Evolutionary conservation across 2,888 invertebrate genomes (phyloP), one percentile per base, ranked within the genome.

Genomic region (Hirtodrosophila cameraria): DNA sequence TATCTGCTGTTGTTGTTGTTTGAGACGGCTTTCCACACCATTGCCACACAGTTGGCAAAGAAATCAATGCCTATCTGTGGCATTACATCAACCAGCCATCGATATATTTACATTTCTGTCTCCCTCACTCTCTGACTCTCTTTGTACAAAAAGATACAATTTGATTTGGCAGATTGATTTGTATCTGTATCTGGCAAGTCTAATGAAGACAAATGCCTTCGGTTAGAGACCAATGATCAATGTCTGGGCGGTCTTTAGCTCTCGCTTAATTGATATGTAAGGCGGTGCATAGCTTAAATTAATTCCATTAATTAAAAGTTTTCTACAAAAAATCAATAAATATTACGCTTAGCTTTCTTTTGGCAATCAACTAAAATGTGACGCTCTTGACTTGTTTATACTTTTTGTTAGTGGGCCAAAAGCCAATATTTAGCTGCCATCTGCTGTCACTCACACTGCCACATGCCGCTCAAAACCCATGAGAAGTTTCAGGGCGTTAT

Each of bases 151-250:
- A 42, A 15, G 46, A 27, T 53, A 38, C 36, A 48, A 28, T 74
- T 57, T 65, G 55, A 74, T 74, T 61, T 60, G 68, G 64, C 79
- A 76, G 85, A 85, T 81, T 78, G 87, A 84, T 81, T 76, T 75
- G 74, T 84, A 84, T 81, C 81, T 53, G n/a, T n/a, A n/a, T 46
- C 13, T 36, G 31, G 59, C 60, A 42, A 31, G 71, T 68, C 83
- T 83, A 83, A 83, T 87, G 83, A 83, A 76, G 82, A 83, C 79
- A 86, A 83, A 83, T 83, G 87, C 60, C 36, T 42, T 64, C 33
- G 23, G 50, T 35, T 28, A 57, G 54, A 49, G 9, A 28, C 74
- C 63, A 63, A 43, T 31, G 52, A 54, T 49, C 66, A 41, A 68
- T 31, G 38, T 36, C 73, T 76, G 76, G 61, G 67, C 76, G 70